Percentiles rank a stretch among this genome's conserved stretches.
These are phyloP conservation scores for Schizopygopsis malacanthus DNA, from an alignment of 2,797 vertebrate species.

Conservation along the genomic window DNA sequence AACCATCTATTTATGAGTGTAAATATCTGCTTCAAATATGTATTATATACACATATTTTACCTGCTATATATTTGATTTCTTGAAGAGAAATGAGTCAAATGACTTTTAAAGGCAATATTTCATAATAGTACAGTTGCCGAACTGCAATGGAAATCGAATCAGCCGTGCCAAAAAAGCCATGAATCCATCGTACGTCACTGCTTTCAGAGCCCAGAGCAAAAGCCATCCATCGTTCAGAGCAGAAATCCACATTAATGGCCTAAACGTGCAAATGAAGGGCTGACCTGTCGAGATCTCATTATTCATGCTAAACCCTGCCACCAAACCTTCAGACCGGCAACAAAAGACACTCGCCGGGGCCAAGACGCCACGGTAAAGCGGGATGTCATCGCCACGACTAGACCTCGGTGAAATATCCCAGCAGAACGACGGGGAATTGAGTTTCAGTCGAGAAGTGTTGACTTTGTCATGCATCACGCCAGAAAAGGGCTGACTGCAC, in stretches of 20 bases:
- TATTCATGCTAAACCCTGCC: constrained; percentile 2
- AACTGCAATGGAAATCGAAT: not conserved
- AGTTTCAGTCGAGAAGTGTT: not conserved
- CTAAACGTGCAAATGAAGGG: constrained; percentile 27
- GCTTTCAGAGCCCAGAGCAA: constrained; percentile 4
- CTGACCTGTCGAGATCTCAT: constrained; percentile 2
- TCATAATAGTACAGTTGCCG: not conserved
- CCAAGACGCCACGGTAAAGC: not conserved
- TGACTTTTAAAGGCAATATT: not conserved
- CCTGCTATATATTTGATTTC: too few species aligned
- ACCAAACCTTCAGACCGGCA: not conserved
- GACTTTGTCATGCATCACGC: constrained; percentile 2
- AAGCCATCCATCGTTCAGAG: constrained; percentile 1
- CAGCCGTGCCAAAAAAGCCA: not conserved
- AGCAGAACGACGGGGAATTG: not conserved
- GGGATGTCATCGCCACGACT: constrained; percentile 6
- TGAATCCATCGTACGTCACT: not conserved
- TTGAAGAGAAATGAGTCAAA: not conserved
- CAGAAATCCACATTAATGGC: constrained; percentile 8
- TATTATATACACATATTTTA: not conserved
- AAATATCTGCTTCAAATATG: not conserved
- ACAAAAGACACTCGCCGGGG: not conserved
- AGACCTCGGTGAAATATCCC: not conserved
- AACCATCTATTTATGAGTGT: not conserved
- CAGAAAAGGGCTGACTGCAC: not conserved